Percentiles rank a stretch among this genome's conserved stretches.
Evolutionary conservation across 2,113 vertebrate genomes (phyloP).

Genomic region (Coptodon bakossiorum): DNA sequence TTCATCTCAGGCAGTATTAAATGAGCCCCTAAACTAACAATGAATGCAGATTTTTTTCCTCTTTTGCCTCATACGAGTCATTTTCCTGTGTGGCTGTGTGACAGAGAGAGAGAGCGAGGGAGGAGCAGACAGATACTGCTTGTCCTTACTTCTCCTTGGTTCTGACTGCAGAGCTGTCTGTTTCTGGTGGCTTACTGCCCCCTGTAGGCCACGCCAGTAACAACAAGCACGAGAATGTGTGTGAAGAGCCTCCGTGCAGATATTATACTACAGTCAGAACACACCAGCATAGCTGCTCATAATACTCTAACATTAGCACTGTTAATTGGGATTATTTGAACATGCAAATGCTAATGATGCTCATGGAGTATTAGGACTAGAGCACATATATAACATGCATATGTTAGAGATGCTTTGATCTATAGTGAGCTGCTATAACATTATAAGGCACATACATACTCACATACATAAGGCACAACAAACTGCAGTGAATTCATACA

Average conservation of each 20-base stretch:
- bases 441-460: background rate
- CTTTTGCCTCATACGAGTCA: background rate
- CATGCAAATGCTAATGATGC: background rate
- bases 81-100: constrained; percentile 6
- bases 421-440: background rate
- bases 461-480: background rate
- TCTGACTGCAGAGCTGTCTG: background rate
- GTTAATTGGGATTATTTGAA: background rate
- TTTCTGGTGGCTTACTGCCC: constrained; percentile 64
- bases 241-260: background rate
- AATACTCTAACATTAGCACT: background rate
- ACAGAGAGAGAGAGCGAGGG: background rate
- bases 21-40: constrained; percentile 39
- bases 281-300: background rate
- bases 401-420: background rate
- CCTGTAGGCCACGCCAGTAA: constrained; percentile 41
- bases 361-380: background rate
- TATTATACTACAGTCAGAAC: background rate
- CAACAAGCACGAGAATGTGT: background rate
- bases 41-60: background rate
- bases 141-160: constrained; percentile 37
- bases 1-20: constrained; percentile 51
- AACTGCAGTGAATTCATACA: background rate
- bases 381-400: background rate
- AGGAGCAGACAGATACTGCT: background rate